Conservation (phyloP, 2,113 vertebrate species). For the Rhizomys pruinosus region DNA sequence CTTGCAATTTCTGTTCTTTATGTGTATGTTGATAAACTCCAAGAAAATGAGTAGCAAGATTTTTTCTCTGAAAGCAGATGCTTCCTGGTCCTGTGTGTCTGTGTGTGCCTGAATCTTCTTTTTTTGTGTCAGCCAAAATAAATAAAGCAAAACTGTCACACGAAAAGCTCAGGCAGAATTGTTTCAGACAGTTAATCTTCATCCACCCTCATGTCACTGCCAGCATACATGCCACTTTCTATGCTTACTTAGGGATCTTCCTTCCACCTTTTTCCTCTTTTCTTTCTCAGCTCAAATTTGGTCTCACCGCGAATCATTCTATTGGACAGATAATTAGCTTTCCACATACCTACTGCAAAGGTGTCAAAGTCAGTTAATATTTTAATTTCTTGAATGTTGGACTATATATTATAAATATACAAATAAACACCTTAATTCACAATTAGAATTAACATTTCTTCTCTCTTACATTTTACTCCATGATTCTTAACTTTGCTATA, state of each 20-base stretch:
- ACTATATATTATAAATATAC: background rate
- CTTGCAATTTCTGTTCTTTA: constrained; percentile 66
- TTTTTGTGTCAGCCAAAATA: constrained; percentile 75
- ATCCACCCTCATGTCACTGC: background rate
- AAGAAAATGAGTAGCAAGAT: constrained; percentile 57
- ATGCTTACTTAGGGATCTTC: constrained; percentile 34
- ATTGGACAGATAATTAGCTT: background rate
- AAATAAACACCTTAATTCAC: background rate
- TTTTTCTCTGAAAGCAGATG: constrained; percentile 81
- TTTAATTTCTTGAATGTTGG: constrained; percentile 5
- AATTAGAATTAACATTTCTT: background rate
- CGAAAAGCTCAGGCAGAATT: constrained; percentile 66
- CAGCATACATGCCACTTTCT: background rate
- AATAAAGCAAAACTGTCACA: constrained; percentile 74
- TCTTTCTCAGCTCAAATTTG: background rate
- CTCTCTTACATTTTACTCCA: background rate
- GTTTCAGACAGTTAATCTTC: constrained; percentile 73
- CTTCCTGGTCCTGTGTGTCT: constrained; percentile 66
- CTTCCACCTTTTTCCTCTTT: background rate
- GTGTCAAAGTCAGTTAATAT: constrained; percentile 58
- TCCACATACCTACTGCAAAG: background rate
- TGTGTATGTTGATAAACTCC: constrained; percentile 70
- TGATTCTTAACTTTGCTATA: background rate
- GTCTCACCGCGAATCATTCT: constrained; percentile 16
- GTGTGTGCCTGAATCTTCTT: constrained; percentile 55